phyloP scores from a whole-genome alignment of 2,797 vertebrate genomes.

The Artibeus lituratus region DNA sequence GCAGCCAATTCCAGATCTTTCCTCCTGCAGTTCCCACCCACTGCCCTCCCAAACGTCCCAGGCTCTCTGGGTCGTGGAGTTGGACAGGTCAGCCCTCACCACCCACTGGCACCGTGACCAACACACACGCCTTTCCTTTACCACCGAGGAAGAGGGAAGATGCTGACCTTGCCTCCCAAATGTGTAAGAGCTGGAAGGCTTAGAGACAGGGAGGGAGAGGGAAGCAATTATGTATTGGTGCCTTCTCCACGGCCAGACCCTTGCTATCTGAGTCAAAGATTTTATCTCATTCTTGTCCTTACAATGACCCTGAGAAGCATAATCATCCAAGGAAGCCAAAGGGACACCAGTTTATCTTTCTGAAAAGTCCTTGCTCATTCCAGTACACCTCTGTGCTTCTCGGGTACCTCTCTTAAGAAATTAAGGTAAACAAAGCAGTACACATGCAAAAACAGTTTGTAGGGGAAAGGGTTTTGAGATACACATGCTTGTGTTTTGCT shows the following conservation, averaged over 20 bases:
- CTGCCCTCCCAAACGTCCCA: neutral
- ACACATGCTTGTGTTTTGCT: neutral
- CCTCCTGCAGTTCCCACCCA: neutral
- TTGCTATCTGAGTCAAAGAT: neutral
- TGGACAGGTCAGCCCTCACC: neutral
- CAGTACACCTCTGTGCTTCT: neutral
- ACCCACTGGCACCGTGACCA: neutral
- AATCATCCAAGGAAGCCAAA: neutral
- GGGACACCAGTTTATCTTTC: neutral
- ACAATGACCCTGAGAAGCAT: neutral
- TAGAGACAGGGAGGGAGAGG: neutral
- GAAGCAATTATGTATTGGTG: neutral
- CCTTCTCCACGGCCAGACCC: neutral
- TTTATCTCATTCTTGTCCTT: neutral
- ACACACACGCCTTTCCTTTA: rapidly evolving
- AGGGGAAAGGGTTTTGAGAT: neutral
- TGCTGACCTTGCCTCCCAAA: neutral
- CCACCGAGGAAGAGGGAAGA: neutral
- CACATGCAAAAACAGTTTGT: neutral
- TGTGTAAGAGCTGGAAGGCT: neutral
- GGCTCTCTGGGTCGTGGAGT: neutral
- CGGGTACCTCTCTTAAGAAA: neutral
- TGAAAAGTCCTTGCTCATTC: neutral
- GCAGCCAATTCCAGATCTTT: neutral
- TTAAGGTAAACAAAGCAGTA: neutral